Percentiles rank a stretch among this genome's conserved stretches.
Evolutionary conservation across 2,888 invertebrate species (phyloP).

Genomic region (Mimachlamys varia): DNA sequence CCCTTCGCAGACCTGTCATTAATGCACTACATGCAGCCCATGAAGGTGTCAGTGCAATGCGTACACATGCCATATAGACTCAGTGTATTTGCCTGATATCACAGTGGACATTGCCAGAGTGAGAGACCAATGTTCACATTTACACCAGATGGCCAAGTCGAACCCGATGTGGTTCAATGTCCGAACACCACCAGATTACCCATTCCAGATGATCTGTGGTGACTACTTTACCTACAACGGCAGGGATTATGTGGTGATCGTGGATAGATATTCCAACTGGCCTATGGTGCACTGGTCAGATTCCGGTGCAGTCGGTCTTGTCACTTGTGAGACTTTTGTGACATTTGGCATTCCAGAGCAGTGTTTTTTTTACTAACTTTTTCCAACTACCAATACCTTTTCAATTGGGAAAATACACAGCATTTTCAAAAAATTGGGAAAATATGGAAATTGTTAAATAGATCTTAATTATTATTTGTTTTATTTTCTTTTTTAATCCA

Average conservation of each 20-base stretch:
- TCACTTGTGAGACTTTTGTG: conserved; percentile 38
- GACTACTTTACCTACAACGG: conserved; percentile 55
- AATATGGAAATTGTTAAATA: too few relatives aligned
- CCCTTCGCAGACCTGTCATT: conserved; percentile 49
- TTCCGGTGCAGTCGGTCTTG: conserved; percentile 52
- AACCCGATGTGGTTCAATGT: conserved; percentile 55
- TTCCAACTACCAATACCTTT: too few relatives aligned
- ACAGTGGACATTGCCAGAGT: conserved; percentile 51
- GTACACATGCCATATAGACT: conserved; percentile 52
- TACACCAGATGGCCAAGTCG: conserved; percentile 53
- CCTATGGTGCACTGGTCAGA: conserved; percentile 52
- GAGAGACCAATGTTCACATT: conserved; percentile 52
- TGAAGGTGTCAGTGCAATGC: conserved; percentile 55
- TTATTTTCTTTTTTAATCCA: too few relatives aligned
- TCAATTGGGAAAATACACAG: too few relatives aligned
- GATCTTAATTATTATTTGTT: too few relatives aligned
- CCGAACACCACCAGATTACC: conserved; percentile 51
- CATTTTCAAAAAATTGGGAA: too few relatives aligned
- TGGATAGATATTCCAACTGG: conserved; percentile 59
- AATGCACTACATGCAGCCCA: conserved; percentile 56
- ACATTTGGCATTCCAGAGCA: too few relatives aligned
- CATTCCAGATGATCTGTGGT: conserved; percentile 55
- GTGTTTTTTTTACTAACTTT: too few relatives aligned
- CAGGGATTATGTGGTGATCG: conserved; percentile 56
- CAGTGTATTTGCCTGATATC: conserved; percentile 56